Conservation (phyloP, 37 sponge, comb jelly and placozoan species). For the Geodia barretti region DNA sequence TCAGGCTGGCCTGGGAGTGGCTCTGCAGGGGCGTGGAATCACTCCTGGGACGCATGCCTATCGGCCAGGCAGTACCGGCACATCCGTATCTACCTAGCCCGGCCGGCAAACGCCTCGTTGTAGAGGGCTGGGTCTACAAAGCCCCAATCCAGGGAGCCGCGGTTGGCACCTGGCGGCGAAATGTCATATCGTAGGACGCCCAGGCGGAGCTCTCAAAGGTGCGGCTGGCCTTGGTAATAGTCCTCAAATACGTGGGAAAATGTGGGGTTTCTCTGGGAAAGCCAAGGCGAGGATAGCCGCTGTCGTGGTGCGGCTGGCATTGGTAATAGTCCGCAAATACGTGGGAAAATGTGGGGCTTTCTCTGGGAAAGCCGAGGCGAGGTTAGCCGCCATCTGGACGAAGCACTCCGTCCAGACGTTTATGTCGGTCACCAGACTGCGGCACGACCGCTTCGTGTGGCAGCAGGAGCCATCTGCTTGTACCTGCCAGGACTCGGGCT, state of each 20-base stretch:
- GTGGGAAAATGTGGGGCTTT: background rate
- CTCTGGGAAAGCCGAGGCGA: background rate
- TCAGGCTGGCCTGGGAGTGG: no score
- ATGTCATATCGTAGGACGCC: background rate
- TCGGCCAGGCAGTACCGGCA: background rate
- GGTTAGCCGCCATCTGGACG: background rate
- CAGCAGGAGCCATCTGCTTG: background rate
- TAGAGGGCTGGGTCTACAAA: no score
- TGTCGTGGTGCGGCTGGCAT: no score
- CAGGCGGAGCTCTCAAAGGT: background rate
- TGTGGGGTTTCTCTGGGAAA: no score
- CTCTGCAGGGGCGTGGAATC: background rate
- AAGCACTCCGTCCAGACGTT: background rate
- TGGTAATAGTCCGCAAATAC: background rate
- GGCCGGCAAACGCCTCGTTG: no score
- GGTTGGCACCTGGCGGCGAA: slow-evolving; percentile 1
- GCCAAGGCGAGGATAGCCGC: no score
- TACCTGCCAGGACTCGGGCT: background rate
- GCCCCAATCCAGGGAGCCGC: no score
- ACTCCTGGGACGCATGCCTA: background rate
- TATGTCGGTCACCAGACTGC: background rate
- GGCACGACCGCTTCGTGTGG: background rate
- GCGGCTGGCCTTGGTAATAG: background rate
- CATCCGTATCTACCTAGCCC: no score
- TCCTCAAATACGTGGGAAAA: background rate